Evolutionary conservation across 2,888 invertebrate species (phyloP).

Genomic region (Lysandra coridon): DNA sequence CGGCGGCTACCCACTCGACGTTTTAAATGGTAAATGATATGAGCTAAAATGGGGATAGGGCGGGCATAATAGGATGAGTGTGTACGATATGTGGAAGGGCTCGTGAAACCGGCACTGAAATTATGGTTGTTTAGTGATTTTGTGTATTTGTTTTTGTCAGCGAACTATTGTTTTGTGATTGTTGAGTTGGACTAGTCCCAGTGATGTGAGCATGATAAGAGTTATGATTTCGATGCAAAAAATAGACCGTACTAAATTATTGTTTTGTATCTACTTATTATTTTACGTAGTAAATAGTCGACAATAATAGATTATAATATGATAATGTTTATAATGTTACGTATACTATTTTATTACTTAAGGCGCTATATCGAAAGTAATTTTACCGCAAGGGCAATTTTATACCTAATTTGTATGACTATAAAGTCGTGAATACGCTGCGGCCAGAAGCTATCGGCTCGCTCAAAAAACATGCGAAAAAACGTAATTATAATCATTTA

Average conservation of each 20-base stretch:
- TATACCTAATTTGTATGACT: too few species aligned
- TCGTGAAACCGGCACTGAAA: conserved; percentile 37
- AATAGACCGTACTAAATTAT: not conserved
- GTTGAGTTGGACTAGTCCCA: not conserved
- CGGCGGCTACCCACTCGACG: conserved; percentile 42
- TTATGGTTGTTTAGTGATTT: conserved; percentile 3
- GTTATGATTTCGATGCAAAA: not conserved
- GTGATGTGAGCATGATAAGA: not conserved
- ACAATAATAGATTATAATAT: not conserved
- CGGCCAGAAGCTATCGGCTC: too few species aligned
- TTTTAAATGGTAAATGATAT: conserved; percentile 44
- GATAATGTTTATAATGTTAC: not conserved
- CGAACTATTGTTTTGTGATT: not conserved
- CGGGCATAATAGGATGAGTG: conserved; percentile 40
- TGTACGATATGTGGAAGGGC: conserved; percentile 36
- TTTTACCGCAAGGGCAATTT: too few species aligned
- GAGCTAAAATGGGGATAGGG: conserved; percentile 42
- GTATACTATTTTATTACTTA: too few species aligned
- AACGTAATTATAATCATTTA: too few species aligned
- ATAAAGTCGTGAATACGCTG: too few species aligned
- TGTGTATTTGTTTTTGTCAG: not conserved
- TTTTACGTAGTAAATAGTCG: too few species aligned
- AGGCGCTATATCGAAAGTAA: too few species aligned
- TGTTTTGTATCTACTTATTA: not conserved
- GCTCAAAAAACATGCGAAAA: too few species aligned